Conservation (phyloP, 2,888 invertebrate genomes). For the Aleiodes alternator region DNA sequence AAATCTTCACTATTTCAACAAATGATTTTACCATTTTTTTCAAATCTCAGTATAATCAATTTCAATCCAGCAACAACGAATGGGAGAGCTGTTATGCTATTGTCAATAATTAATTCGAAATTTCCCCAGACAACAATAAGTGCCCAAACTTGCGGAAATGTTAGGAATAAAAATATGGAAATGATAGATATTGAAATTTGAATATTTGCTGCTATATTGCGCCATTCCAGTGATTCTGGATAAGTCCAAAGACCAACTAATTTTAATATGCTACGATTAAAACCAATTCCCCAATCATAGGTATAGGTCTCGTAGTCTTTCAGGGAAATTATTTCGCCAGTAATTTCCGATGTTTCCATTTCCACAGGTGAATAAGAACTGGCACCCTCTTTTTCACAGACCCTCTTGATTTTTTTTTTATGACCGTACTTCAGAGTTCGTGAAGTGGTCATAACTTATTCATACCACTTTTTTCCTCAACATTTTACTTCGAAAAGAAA, state of each 20-base stretch:
- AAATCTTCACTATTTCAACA: neutral
- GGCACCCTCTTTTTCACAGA: neutral
- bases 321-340: too few species aligned
- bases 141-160: constrained; percentile 18
- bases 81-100: constrained; percentile 26
- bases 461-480: too few species aligned
- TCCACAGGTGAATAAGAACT: neutral
- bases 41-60: constrained; percentile 19
- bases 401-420: too few species aligned
- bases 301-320: neutral
- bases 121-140: constrained; percentile 35
- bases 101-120: constrained; percentile 35
- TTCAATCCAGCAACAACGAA: constrained; percentile 7
- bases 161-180: constrained; percentile 6
- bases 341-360: neutral
- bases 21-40: constrained; percentile 32
- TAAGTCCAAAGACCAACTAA: constrained; percentile 24
- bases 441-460: too few species aligned
- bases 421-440: too few species aligned
- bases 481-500: too few species aligned
- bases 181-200: neutral
- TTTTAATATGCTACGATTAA: constrained; percentile 17
- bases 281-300: constrained; percentile 15
- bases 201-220: neutral
- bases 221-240: neutral